Conservation (phyloP, 2,113 vertebrate species). For the Oriolus oriolus region DNA sequence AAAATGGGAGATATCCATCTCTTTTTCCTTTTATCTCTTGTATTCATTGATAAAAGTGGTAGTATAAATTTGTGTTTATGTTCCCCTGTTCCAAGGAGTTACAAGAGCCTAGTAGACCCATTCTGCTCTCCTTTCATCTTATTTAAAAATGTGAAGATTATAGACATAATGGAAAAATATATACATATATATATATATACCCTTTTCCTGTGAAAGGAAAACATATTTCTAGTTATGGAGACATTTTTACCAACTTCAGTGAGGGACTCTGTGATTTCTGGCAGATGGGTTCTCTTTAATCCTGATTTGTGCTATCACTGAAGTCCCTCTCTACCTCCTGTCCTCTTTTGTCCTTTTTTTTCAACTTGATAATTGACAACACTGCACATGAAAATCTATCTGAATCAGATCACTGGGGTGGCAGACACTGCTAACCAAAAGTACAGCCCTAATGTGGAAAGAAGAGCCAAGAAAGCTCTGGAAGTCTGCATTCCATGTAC, state of each 20-base stretch:
- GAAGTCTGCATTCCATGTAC: not conserved
- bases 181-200: no score
- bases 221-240: not conserved
- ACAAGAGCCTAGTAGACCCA: not conserved
- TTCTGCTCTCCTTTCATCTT: not conserved
- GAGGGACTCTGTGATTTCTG: not conserved
- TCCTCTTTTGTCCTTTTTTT: not conserved
- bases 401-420: rapidly evolving
- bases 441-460: not conserved
- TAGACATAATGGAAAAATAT: not conserved
- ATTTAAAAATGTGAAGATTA: not conserved
- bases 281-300: not conserved
- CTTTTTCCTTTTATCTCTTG: not conserved
- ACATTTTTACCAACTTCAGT: not conserved
- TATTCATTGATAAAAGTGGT: not conserved
- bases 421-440: not conserved
- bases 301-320: not conserved
- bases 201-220: not conserved
- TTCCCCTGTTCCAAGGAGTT: not conserved
- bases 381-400: not conserved
- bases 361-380: not conserved
- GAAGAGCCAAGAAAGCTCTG: not conserved
- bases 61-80: not conserved
- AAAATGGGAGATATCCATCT: not conserved
- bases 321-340: not conserved